Conservation (phyloP, 2,113 vertebrate genomes). For the Rhinolophus ferrumequinum region DNA sequence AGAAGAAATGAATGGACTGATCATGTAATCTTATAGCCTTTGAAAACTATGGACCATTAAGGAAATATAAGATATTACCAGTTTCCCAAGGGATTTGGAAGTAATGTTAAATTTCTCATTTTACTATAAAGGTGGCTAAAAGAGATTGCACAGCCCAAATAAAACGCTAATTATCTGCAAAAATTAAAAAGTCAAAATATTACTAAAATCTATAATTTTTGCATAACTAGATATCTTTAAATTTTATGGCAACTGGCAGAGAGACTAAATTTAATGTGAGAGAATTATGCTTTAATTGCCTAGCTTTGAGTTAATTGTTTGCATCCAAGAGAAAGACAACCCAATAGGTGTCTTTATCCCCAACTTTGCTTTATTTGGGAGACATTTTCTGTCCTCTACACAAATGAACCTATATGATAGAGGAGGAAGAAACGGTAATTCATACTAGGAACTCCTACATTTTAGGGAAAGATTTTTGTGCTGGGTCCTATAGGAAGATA, state of each 20-base stretch:
- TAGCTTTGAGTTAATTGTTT: conserved; percentile 3
- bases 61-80: neutral
- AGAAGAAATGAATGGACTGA: neutral
- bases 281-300: neutral
- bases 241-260: neutral
- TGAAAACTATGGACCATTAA: neutral
- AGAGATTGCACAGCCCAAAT: neutral
- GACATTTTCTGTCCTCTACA: neutral
- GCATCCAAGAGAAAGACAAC: neutral
- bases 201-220: neutral
- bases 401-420: neutral
- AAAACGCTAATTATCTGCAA: neutral
- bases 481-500: neutral
- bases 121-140: neutral
- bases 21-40: neutral
- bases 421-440: neutral
- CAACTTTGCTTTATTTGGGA: neutral
- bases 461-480: neutral
- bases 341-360: neutral
- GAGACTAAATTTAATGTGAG: neutral
- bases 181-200: neutral
- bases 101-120: neutral
- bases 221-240: neutral
- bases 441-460: neutral
- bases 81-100: conserved; percentile 25